Evolutionary conservation across 92 coral and sea anemone genomes (phyloP).

Genomic region (Phymanthus crucifer): DNA sequence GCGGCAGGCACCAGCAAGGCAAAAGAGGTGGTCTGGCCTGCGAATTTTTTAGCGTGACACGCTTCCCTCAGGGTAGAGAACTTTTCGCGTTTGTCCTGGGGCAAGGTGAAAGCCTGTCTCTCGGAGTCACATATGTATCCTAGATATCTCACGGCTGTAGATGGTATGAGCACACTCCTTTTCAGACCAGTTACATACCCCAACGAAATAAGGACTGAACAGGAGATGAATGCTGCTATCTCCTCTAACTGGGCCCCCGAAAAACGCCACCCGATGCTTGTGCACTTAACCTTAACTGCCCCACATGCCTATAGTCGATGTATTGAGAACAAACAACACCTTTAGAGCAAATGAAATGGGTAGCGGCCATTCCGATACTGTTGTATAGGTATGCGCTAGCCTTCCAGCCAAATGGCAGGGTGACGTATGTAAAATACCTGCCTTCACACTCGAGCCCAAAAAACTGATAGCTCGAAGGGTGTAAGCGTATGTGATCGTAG

Average conservation of each 20-base stretch:
- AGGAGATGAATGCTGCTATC: slow-evolving; percentile 28
- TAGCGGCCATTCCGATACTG: slow-evolving; percentile 16
- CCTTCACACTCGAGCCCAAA: slow-evolving; percentile 33
- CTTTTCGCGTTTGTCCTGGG: slow-evolving; percentile 33
- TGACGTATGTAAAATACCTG: slow-evolving; percentile 33
- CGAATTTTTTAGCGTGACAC: slow-evolving; percentile 21
- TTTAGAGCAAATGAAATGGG: slow-evolving; percentile 11
- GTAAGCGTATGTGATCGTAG: slow-evolving; percentile 35
- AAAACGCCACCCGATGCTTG: neutral
- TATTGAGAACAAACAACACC: slow-evolving; percentile 46
- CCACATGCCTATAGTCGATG: slow-evolving; percentile 31
- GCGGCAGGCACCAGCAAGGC: slow-evolving; percentile 56
- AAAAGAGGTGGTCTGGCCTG: slow-evolving; percentile 22
- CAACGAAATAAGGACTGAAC: slow-evolving; percentile 8
- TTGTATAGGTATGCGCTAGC: slow-evolving; percentile 13
- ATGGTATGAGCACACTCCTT: slow-evolving; percentile 29
- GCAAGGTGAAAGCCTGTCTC: slow-evolving; percentile 33
- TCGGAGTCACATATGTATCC: slow-evolving; percentile 43
- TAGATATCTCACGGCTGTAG: slow-evolving; percentile 25
- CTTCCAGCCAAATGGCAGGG: slow-evolving; percentile 44
- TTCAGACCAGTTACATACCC: slow-evolving; percentile 35
- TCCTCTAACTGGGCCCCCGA: neutral
- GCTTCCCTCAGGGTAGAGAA: slow-evolving; percentile 42
- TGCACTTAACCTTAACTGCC: neutral
- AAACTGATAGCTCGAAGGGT: slow-evolving; percentile 14